Percentiles rank a stretch among this genome's conserved stretches.
Conservation (phyloP, 1,140 invertebrate species). For the Diabrotica virgifera region DNA sequence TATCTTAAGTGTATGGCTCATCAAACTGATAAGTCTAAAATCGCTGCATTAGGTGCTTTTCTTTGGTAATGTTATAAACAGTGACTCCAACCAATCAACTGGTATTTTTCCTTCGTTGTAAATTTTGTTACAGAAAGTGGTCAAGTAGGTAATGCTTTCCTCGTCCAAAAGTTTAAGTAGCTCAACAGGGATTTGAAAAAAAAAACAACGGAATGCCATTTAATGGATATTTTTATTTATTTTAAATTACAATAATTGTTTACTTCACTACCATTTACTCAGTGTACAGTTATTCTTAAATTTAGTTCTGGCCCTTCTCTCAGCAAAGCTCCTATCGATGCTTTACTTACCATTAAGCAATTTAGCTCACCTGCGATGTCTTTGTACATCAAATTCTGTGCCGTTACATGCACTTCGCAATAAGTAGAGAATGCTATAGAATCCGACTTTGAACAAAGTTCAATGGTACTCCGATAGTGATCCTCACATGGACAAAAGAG, state of each 20-base stretch:
- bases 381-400: slow-evolving; percentile 33
- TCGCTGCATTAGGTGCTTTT: too few species aligned
- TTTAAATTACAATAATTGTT: slow-evolving; percentile 2
- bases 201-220: too few species aligned
- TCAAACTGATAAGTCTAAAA: too few species aligned
- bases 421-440: slow-evolving; percentile 37
- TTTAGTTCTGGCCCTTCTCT: slow-evolving; percentile 37
- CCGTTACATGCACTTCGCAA: slow-evolving; percentile 34
- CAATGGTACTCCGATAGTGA: slow-evolving; percentile 37
- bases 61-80: too few species aligned
- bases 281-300: slow-evolving; percentile 42
- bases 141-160: too few species aligned
- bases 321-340: slow-evolving; percentile 33
- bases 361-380: slow-evolving; percentile 35
- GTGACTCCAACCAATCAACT: too few species aligned
- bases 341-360: slow-evolving; percentile 37
- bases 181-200: too few species aligned
- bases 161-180: too few species aligned
- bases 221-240: neutral
- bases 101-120: too few species aligned
- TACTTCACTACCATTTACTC: slow-evolving; percentile 4
- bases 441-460: slow-evolving; percentile 38
- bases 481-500: slow-evolving; percentile 40
- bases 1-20: too few species aligned
- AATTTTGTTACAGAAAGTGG: too few species aligned